Evolutionary conservation across 1,140 invertebrate species (phyloP).

Genomic region (Camponotus floridanus): DNA sequence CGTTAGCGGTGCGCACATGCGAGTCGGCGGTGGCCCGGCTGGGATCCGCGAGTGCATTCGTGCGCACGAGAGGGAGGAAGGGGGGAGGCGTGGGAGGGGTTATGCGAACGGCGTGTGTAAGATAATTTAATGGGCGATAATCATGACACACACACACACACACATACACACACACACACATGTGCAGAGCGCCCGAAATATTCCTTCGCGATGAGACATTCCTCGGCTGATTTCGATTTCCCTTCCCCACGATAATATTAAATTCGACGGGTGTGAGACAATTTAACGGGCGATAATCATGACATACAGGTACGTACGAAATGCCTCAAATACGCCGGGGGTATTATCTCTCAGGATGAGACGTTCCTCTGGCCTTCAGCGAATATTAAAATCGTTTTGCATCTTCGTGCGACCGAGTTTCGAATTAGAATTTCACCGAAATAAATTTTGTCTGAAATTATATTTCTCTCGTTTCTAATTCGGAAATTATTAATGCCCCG

Average conservation of each 20-base stretch:
- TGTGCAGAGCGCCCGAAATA: slow-evolving; percentile 4
- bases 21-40: slow-evolving; percentile 39
- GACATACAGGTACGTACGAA: no score
- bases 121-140: slow-evolving; percentile 78
- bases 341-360: background rate
- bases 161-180: slow-evolving; percentile 65
- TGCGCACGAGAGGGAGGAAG: no score
- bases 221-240: no score
- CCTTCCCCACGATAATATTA: no score
- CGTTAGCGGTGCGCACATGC: slow-evolving; percentile 62
- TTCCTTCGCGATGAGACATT: background rate
- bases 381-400: background rate
- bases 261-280: no score
- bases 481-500: background rate
- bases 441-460: background rate
- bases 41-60: slow-evolving; percentile 27
- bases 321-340: background rate
- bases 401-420: no score
- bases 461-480: background rate
- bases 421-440: no score
- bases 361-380: background rate
- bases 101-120: slow-evolving; percentile 49
- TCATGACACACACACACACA: slow-evolving; percentile 68
- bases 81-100: slow-evolving; percentile 27
- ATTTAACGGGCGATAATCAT: no score